A percentile compares a stretch with the other conserved stretches of the same genome.
These are phyloP conservation scores for Centropristis striata DNA, from an alignment of 2,113 vertebrate genomes.

Conservation along the genomic window DNA sequence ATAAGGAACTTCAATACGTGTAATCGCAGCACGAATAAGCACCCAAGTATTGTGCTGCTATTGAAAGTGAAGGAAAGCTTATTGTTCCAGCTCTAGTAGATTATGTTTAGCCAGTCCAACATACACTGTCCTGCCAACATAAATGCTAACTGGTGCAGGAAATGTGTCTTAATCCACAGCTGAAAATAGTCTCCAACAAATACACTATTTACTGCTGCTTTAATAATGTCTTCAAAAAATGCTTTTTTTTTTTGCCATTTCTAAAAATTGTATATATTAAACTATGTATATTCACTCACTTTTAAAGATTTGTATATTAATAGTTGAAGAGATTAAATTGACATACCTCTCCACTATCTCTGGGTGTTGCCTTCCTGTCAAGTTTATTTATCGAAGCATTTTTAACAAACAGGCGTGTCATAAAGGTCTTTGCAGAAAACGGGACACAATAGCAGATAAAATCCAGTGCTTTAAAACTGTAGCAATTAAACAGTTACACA, in stretches of 20 bases:
- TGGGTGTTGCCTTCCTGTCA: neutral
- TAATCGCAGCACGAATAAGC: too few relatives aligned
- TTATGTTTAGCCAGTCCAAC: neutral
- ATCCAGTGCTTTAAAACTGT: neutral
- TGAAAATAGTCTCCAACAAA: conserved; percentile 2
- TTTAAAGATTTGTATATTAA: neutral
- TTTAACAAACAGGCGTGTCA: neutral
- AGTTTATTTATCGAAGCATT: conserved; percentile 18
- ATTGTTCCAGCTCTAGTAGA: too few relatives aligned
- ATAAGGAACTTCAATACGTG: too few relatives aligned
- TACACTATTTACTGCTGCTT: neutral
- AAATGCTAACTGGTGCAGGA: neutral
- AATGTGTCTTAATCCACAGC: neutral
- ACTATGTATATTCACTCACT: neutral
- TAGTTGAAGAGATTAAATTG: conserved; percentile 17
- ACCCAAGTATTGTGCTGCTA: too few relatives aligned
- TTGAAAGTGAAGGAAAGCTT: too few relatives aligned
- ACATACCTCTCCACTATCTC: neutral
- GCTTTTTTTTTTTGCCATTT: too few relatives aligned
- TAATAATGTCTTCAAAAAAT: neutral
- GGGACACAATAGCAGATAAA: conserved; percentile 1
- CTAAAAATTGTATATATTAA: too few relatives aligned
- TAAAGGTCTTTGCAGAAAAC: conserved; percentile 22
- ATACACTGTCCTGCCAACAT: neutral
- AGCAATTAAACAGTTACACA: neutral